Evolutionary conservation across 2,888 invertebrate species (phyloP).

Genomic region (Mythimna ferrago): DNA sequence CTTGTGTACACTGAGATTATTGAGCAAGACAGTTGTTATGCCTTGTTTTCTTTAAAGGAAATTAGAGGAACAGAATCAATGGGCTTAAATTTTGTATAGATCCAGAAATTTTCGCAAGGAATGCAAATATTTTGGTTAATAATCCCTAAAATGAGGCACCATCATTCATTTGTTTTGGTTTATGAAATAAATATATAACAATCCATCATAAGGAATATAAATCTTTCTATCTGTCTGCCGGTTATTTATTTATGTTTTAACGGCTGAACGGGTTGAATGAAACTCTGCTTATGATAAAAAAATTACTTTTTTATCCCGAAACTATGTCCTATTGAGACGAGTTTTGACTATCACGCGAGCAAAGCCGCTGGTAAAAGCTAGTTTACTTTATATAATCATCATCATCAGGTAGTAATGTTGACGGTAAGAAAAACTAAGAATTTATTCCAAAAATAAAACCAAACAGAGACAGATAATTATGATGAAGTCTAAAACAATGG

Average conservation of each 20-base stretch:
- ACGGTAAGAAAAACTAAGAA: background rate
- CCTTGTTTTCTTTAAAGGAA: background rate
- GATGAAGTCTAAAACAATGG: background rate
- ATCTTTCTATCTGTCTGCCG: too few relatives aligned
- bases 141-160: background rate
- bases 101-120: background rate
- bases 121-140: background rate
- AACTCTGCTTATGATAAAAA: too few relatives aligned
- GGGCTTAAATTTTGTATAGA: background rate
- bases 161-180: background rate
- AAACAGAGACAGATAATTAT: background rate
- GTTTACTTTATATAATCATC: background rate
- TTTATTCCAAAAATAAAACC: background rate
- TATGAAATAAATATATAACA: background rate
- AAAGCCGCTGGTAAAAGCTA: too few relatives aligned
- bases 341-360: too few relatives aligned
- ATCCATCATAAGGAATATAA: too few relatives aligned
- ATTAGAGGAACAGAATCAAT: slow-evolving; percentile 1
- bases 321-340: too few relatives aligned
- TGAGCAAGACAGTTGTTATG: slow-evolving; percentile 29
- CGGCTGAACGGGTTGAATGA: too few relatives aligned
- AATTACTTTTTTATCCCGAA: too few relatives aligned
- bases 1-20: slow-evolving; percentile 64
- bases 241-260: too few relatives aligned
- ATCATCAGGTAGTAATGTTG: background rate